Conservation (phyloP, 2,888 invertebrate genomes). For the Pristionchus japonicus region DNA sequence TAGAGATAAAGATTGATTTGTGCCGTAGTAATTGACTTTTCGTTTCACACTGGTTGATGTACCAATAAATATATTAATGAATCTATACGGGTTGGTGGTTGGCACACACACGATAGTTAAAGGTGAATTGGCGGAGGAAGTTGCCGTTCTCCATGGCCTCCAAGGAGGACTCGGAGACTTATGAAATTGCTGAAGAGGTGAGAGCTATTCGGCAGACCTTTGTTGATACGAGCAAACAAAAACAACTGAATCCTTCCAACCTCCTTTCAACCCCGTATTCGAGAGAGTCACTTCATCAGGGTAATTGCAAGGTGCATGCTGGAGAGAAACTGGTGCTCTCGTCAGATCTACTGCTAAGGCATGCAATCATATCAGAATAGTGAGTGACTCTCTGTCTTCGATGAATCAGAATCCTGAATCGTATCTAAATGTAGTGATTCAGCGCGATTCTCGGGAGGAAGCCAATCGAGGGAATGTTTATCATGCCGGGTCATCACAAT, state of each 20-base stretch:
- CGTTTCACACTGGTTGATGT: constrained; percentile 3
- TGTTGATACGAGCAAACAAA: no score
- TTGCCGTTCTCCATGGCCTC: constrained; percentile 27
- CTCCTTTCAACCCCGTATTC: not conserved
- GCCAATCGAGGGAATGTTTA: constrained; percentile 57
- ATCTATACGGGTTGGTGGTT: not conserved
- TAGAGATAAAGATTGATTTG: constrained; percentile 46
- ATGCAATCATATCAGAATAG: constrained; percentile 46
- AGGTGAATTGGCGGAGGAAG: constrained; percentile 44
- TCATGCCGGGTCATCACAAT: constrained; percentile 50
- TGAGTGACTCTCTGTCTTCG: not conserved
- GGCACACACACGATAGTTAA: constrained; percentile 5
- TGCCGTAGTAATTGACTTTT: constrained; percentile 10
- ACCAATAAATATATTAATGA: constrained; percentile 32
- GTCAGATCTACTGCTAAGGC: not conserved
- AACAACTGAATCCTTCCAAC: no score
- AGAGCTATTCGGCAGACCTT: no score
- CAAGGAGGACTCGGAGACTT: constrained; percentile 44
- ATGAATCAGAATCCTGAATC: not conserved
- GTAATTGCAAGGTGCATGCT: constrained; percentile 19
- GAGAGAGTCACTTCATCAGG: not conserved
- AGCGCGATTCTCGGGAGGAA: constrained; percentile 55
- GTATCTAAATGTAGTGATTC: not conserved
- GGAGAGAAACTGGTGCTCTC: constrained; percentile 32
- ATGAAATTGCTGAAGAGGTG: constrained; percentile 47